phyloP scores from a whole-genome alignment of 2,113 vertebrate species.

The Syrmaticus mikado region DNA sequence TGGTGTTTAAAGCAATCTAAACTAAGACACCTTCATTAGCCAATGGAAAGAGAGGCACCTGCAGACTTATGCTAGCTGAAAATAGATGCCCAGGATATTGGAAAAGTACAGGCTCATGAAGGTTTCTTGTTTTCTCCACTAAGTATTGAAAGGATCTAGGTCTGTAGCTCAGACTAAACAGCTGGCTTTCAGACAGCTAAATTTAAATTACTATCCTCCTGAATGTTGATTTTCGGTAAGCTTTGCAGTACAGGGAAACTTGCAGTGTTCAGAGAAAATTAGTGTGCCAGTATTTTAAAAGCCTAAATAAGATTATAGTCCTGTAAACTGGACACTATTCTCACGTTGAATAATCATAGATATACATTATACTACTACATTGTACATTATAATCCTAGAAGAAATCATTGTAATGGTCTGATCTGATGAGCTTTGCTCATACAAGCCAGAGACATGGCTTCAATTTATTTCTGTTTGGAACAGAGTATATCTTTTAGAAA shows the following conservation, averaged over 20 bases:
- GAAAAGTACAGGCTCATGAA: background rate
- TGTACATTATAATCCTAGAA: background rate
- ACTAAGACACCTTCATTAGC: background rate
- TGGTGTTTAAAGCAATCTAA: constrained; percentile 21
- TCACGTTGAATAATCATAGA: background rate
- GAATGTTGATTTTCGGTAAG: constrained; percentile 51
- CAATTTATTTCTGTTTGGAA: constrained; percentile 59
- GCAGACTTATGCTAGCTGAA: constrained; percentile 1
- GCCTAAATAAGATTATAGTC: background rate
- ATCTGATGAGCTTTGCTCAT: constrained; percentile 26
- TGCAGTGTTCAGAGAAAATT: constrained; percentile 14
- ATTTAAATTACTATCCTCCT: constrained; percentile 56
- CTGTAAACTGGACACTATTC: background rate
- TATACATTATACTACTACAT: background rate
- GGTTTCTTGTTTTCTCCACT: constrained; percentile 4
- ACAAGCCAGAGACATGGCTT: constrained; percentile 45
- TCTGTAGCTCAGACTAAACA: constrained; percentile 53
- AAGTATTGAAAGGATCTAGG: background rate
- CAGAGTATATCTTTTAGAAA: constrained; percentile 64
- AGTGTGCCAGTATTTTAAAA: constrained; percentile 8
- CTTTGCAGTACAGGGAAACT: constrained; percentile 1
- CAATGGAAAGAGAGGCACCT: constrained; percentile 20
- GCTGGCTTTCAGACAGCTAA: constrained; percentile 44
- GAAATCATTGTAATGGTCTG: background rate
- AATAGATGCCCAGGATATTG: constrained; percentile 12